These are phyloP conservation scores for Ischnura elegans DNA, from an alignment of 2,888 invertebrate genomes.

Conservation along the genomic window DNA sequence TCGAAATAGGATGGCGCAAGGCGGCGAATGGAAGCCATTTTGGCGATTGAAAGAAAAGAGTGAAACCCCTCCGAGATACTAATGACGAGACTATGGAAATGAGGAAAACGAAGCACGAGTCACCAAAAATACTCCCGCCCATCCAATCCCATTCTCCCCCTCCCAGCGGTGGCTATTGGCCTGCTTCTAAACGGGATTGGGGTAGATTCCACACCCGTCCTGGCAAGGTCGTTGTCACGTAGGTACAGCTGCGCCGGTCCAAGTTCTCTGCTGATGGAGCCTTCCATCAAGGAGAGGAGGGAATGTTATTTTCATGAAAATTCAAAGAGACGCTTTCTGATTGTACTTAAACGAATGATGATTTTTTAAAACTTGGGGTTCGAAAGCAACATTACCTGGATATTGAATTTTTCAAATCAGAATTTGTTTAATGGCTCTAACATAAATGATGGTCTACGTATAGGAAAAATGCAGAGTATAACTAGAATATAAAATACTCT, in stretches of 20 bases:
- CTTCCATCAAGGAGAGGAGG: background rate
- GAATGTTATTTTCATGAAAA: too few relatives aligned
- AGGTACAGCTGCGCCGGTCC: background rate
- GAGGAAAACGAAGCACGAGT: background rate
- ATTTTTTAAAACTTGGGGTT: too few relatives aligned
- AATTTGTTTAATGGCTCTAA: too few relatives aligned
- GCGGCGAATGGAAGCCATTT: constrained; percentile 5
- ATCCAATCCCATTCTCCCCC: background rate
- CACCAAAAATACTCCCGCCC: background rate
- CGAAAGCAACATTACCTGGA: too few relatives aligned
- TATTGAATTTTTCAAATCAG: too few relatives aligned
- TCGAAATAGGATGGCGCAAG: background rate
- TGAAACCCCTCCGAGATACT: background rate
- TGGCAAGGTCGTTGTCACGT: background rate
- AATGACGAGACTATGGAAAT: constrained; percentile 25
- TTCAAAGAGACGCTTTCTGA: too few relatives aligned
- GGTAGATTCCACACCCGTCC: background rate
- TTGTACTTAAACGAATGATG: too few relatives aligned
- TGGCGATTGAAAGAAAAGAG: background rate
- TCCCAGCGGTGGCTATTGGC: background rate
- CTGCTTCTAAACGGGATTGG: background rate
- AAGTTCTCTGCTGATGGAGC: too few relatives aligned
- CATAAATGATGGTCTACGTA: too few relatives aligned
- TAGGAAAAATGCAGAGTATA: too few relatives aligned
- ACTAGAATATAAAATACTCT: too few relatives aligned